Evolutionary conservation across 1,140 invertebrate species (phyloP).

Genomic region (Temnothorax longispinosus): DNA sequence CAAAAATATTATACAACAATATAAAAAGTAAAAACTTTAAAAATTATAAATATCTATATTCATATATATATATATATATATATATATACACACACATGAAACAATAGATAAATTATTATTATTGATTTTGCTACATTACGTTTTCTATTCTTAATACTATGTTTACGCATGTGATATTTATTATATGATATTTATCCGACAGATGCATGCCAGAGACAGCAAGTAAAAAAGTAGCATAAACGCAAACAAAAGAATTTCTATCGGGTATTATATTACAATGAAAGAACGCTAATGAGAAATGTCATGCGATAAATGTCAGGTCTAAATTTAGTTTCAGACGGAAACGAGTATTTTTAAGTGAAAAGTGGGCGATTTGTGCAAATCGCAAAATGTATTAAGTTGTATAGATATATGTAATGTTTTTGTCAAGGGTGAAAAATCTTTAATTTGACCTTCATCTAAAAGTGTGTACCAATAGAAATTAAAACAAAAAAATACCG

Average conservation of each 20-base stretch:
- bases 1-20: not conserved
- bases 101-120: not conserved
- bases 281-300: slow-evolving; percentile 42
- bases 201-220: not conserved
- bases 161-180: not conserved
- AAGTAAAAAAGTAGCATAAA: not conserved
- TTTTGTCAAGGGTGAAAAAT: slow-evolving; percentile 29
- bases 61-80: not conserved
- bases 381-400: slow-evolving; percentile 20
- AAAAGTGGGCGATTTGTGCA: slow-evolving; percentile 21
- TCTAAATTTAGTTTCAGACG: slow-evolving; percentile 21
- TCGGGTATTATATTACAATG: not conserved
- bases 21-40: not conserved
- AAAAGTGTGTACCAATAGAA: slow-evolving; percentile 24
- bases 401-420: not conserved
- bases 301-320: slow-evolving; percentile 46
- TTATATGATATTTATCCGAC: not conserved
- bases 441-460: slow-evolving; percentile 31
- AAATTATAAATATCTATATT: too few relatives aligned
- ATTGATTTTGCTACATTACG: not conserved
- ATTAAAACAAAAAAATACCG: slow-evolving; percentile 26
- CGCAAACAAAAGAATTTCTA: not conserved
- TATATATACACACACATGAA: not conserved
- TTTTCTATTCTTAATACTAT: not conserved
- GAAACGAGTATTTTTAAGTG: slow-evolving; percentile 36